phyloP scores from a whole-genome alignment of 2,113 vertebrate species.

The Rhinichthys klamathensis region DNA sequence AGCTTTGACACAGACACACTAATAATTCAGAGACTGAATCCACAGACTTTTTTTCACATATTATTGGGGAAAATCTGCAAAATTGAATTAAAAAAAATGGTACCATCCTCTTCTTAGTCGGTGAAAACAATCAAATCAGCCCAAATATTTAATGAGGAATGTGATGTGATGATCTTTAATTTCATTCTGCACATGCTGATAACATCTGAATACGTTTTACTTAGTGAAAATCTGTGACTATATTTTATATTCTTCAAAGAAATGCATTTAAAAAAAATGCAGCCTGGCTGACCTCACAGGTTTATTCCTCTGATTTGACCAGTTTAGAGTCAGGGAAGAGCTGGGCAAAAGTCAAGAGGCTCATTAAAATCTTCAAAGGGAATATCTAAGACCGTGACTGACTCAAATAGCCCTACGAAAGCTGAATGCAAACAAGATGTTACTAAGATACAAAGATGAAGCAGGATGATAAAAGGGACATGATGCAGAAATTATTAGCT shows the following conservation, averaged over 20 bases:
- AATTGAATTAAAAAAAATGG: background rate
- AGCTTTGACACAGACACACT: background rate
- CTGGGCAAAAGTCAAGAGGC: slow-evolving; percentile 30
- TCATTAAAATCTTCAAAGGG: slow-evolving; percentile 45
- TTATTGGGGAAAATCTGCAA: background rate
- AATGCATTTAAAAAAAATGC: background rate
- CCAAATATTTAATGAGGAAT: background rate
- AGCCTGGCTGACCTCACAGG: background rate
- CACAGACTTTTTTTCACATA: background rate
- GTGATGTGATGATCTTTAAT: background rate
- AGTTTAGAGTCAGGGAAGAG: background rate
- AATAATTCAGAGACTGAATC: background rate
- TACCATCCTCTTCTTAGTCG: background rate
- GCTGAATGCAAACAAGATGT: slow-evolving; percentile 25
- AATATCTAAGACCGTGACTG: slow-evolving; percentile 12
- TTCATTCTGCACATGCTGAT: background rate
- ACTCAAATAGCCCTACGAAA: background rate
- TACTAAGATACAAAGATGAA: background rate
- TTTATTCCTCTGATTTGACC: background rate
- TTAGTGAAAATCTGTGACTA: background rate
- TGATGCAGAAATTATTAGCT: slow-evolving; percentile 8
- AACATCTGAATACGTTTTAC: background rate
- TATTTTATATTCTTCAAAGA: background rate
- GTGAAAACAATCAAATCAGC: background rate
- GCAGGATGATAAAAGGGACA: slow-evolving; percentile 17